These are phyloP conservation scores for Hemichromis elongatus DNA, from an alignment of 2,113 vertebrate genomes.

Conservation along the genomic window DNA sequence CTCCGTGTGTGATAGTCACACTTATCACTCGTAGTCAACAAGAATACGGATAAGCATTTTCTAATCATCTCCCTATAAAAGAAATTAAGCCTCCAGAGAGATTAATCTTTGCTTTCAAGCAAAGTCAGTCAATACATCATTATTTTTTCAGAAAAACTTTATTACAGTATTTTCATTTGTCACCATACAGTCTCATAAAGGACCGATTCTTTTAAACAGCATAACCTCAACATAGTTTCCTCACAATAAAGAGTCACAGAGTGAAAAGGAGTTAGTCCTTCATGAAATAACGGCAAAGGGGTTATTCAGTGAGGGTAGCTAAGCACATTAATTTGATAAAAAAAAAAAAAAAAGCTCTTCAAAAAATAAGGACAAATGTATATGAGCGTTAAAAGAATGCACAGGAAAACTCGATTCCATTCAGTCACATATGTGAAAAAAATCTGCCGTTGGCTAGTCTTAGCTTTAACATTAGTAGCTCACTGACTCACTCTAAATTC, in stretches of 20 bases:
- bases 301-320: not conserved
- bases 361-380: not conserved
- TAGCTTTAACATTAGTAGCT: not conserved
- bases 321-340: not conserved
- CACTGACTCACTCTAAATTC: not conserved
- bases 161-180: not conserved
- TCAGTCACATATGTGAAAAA: not conserved
- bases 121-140: not conserved
- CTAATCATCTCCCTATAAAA: not conserved
- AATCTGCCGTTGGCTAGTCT: not conserved
- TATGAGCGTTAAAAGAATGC: not conserved
- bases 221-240: not conserved
- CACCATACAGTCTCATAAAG: not conserved
- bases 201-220: not conserved
- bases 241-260: not conserved
- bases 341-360: not conserved
- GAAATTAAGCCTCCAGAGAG: not conserved
- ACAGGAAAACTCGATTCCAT: not conserved
- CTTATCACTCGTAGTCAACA: not conserved
- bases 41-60: not conserved
- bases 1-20: not conserved
- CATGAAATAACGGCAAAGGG: not conserved
- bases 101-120: not conserved
- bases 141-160: not conserved
- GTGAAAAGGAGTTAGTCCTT: not conserved